These are phyloP conservation scores for Cotesia vestalis DNA, from an alignment of 1,140 invertebrate species.

Conservation along the genomic window DNA sequence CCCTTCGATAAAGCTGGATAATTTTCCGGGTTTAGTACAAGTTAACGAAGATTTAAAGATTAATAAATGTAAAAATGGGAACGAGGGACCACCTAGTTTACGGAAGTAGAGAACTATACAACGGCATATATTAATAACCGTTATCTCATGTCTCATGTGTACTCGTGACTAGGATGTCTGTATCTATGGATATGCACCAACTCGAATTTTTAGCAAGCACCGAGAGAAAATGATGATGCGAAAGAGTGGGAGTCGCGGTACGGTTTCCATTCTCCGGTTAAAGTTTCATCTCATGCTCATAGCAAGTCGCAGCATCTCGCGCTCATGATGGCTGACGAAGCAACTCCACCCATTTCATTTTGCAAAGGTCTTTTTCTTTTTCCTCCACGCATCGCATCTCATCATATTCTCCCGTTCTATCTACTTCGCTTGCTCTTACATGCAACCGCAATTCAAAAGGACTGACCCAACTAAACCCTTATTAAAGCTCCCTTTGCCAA, in stretches of 20 bases:
- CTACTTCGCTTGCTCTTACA: constrained; percentile 20
- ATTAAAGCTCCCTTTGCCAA: constrained; percentile 56
- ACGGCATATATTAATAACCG: constrained; percentile 33
- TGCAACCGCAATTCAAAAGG: constrained; percentile 40
- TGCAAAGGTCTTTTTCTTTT: constrained; percentile 29
- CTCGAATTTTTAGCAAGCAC: constrained; percentile 13
- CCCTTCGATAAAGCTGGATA: no score
- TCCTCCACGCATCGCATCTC: background rate
- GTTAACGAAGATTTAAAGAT: no score
- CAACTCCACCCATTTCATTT: constrained; percentile 52
- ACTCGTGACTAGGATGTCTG: background rate
- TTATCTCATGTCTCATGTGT: constrained; percentile 9
- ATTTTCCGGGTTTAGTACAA: no score
- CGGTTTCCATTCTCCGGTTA: constrained; percentile 35
- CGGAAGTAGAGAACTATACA: constrained; percentile 11
- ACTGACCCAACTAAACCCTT: constrained; percentile 56
- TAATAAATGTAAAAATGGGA: background rate
- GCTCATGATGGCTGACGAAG: constrained; percentile 62
- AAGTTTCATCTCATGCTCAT: constrained; percentile 49
- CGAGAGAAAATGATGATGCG: constrained; percentile 29
- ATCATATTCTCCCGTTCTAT: background rate
- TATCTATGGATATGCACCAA: constrained; percentile 10
- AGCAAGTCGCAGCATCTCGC: constrained; percentile 54
- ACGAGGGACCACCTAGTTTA: constrained; percentile 5
- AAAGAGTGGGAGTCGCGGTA: constrained; percentile 42